A percentile compares a stretch with the other conserved stretches of the same genome.
phyloP scores from a whole-genome alignment of 2,113 vertebrate species.

The Cyprinodon brontotheroides region DNA sequence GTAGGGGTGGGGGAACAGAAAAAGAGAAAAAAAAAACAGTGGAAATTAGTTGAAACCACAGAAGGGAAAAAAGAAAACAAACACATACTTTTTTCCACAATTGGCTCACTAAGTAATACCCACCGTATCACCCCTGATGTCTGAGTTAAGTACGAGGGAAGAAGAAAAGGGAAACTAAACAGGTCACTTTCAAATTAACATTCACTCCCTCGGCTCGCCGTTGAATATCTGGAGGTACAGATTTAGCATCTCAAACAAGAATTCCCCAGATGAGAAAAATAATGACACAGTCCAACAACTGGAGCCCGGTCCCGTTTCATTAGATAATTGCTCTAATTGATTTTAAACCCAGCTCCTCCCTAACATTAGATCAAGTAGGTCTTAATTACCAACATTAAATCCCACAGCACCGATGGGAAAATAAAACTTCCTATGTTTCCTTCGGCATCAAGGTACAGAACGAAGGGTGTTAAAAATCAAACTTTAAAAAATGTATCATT shows the following conservation, averaged over 20 bases:
- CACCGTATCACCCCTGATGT: background rate
- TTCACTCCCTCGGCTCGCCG: slow-evolving; percentile 57
- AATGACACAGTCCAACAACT: slow-evolving; percentile 77
- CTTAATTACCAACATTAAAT: slow-evolving; percentile 79
- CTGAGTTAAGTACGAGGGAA: slow-evolving; percentile 11
- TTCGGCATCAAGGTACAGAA: background rate
- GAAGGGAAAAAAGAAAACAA: slow-evolving; percentile 28
- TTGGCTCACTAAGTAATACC: background rate
- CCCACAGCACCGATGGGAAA: slow-evolving; percentile 68
- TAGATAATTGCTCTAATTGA: slow-evolving; percentile 77
- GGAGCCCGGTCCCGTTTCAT: slow-evolving; percentile 80
- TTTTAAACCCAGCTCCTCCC: slow-evolving; percentile 79
- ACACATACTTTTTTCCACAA: slow-evolving; percentile 13
- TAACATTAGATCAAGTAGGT: slow-evolving; percentile 71
- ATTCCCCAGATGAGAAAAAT: slow-evolving; percentile 81
- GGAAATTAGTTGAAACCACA: slow-evolving; percentile 45
- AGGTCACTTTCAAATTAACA: slow-evolving; percentile 71
- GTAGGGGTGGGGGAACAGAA: slow-evolving; percentile 8
- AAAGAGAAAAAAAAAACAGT: slow-evolving; percentile 18
- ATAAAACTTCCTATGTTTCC: slow-evolving; percentile 72
- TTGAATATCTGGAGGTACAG: slow-evolving; percentile 63
- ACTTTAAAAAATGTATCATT: background rate
- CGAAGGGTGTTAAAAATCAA: too few species aligned
- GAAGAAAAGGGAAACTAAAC: slow-evolving; percentile 35
- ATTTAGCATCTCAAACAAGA: slow-evolving; percentile 73